Conservation (phyloP, 2,113 vertebrate species). For the Microtus ochrogaster region DNA sequence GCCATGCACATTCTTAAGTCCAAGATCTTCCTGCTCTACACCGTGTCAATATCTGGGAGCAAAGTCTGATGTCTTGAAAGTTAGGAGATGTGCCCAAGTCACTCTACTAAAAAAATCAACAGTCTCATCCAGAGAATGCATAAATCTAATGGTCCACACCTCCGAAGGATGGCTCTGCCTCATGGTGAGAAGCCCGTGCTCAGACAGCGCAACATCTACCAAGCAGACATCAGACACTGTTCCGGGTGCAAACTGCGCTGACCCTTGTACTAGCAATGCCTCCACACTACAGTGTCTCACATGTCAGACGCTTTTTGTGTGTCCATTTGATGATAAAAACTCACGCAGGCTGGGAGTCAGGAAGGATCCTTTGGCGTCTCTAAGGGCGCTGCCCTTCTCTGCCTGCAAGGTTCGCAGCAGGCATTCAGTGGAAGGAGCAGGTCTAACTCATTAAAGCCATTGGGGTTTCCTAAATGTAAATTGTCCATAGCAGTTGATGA, state of each 20-base stretch:
- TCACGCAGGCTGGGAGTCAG: conserved; percentile 37
- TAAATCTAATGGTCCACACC: conserved; percentile 36
- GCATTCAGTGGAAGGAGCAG: conserved; percentile 45
- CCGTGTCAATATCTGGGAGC: background rate
- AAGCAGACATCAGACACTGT: background rate
- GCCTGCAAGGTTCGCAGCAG: conserved; percentile 67
- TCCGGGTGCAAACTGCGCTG: conserved; percentile 11
- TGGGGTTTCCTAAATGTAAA: conserved; percentile 63
- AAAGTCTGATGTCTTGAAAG: background rate
- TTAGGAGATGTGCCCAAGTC: background rate
- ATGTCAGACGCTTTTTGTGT: conserved; percentile 20
- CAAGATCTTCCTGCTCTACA: background rate
- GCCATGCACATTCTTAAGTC: background rate
- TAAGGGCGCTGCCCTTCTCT: conserved; percentile 59
- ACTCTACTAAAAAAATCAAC: background rate
- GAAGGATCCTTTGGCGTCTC: conserved; percentile 1
- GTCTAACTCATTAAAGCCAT: conserved; percentile 58
- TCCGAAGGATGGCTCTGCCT: conserved; percentile 35
- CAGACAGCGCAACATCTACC: background rate
- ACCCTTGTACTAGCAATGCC: conserved; percentile 33
- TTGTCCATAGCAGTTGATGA: conserved; percentile 55
- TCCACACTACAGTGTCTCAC: conserved; percentile 32
- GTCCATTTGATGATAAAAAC: background rate
- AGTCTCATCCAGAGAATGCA: background rate
- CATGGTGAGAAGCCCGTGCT: background rate